Evolutionary conservation across 2,113 vertebrate genomes (phyloP), one percentile per base, ranked within the genome.

Genomic region (Pseudopipra pipra): DNA sequence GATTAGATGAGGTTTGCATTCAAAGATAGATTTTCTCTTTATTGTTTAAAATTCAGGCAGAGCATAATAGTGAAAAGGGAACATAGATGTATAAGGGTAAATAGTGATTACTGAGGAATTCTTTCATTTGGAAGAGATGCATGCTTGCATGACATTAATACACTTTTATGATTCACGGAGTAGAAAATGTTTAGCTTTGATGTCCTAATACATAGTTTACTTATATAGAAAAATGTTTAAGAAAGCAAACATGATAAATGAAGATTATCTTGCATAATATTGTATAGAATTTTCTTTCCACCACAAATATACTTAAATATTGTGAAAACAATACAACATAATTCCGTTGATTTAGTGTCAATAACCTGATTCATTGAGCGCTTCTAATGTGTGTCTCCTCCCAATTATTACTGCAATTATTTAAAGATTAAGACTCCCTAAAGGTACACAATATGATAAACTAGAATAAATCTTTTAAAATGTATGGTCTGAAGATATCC

Each of bases 401-500:
- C 68, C 49, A 92, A 35, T 68, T 81, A 78, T 74, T 86, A 88
- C 56, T 77, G 52, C 41, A 95, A 81, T 96, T 86, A 95, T 85
- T 93, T 95, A 75, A 91, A 90, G 72, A 96, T 91, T 94, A 94
- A 88, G 44, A 39, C 49, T 96, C 75, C 76, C 89, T 76, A 66
- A 93, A 92, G 65, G 23, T 70, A 78, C 30, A 62, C 72, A 93
- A 81, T 75, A 91, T 75, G 51, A 91, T 89, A 89, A 89, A 78
- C 56, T 74, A 33, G 31, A 90, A 76, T 73, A 95, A 87, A 73
- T 92, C 46, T 31, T 75, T 41, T 63, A 81, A 85, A 95, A 91
- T 65, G 8, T 31, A 94, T 65, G 37, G 27, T 95, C 70, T 94
- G 68, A 94, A 92, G 73, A 71, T 78, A 92, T 67, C 52, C 44